phyloP scores from a whole-genome alignment of 2,797 vertebrate genomes.

The Pangasius krempfi region DNA sequence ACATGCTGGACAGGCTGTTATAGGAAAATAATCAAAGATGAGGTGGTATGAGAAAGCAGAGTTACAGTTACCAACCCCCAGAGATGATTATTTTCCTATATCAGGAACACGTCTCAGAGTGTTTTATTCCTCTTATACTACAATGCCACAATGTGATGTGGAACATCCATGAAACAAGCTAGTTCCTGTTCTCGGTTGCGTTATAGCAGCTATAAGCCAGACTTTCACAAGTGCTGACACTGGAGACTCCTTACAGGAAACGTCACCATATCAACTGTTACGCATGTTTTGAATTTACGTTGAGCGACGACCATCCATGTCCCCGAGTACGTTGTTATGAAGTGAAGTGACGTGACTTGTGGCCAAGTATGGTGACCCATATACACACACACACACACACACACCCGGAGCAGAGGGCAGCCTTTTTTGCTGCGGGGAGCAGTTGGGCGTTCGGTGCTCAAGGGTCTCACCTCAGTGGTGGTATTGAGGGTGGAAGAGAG shows the following conservation, averaged over 20 bases:
- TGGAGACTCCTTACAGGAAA: background rate
- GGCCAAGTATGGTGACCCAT: too few species aligned
- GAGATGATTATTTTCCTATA: background rate
- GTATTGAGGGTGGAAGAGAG: too few species aligned
- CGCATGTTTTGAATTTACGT: background rate
- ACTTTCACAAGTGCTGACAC: background rate
- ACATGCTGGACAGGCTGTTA: background rate
- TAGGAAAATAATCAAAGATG: background rate
- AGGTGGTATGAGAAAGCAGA: background rate
- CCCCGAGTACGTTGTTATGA: background rate
- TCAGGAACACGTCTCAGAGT: too few species aligned
- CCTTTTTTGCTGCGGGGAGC: too few species aligned
- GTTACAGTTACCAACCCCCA: too few species aligned
- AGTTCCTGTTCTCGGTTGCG: background rate
- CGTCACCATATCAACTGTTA: background rate
- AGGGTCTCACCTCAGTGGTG: too few species aligned
- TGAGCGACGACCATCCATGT: background rate
- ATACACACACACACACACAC: too few species aligned
- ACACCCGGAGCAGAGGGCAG: too few species aligned
- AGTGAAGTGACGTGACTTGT: too few species aligned
- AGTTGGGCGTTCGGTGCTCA: too few species aligned
- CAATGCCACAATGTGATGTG: background rate
- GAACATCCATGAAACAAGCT: background rate
- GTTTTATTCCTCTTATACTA: background rate
- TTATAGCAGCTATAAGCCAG: background rate